Evolutionary conservation across 2,113 vertebrate genomes (phyloP).

Genomic region (Gasterosteus aculeatus): DNA sequence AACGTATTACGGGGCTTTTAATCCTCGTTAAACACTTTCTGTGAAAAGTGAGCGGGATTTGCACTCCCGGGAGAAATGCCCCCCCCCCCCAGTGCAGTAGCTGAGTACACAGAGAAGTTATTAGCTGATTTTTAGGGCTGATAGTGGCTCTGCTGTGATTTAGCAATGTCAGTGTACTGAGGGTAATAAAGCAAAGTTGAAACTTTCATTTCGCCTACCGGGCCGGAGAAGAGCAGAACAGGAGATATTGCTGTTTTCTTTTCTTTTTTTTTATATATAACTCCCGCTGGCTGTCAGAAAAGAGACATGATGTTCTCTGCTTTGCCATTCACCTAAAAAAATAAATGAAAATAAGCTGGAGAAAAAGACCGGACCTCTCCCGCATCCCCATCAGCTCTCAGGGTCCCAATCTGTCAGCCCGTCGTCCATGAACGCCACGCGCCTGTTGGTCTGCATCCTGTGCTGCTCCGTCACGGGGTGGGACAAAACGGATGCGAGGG

Average conservation of each 20-base stretch:
- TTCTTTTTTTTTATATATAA: conserved; percentile 12
- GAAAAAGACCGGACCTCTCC: neutral
- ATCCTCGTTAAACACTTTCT: conserved; percentile 42
- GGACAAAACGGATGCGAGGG: conserved; percentile 59
- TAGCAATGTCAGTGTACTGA: conserved; percentile 29
- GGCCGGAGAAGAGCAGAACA: conserved; percentile 22
- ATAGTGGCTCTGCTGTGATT: conserved; percentile 58
- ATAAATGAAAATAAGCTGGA: conserved; percentile 44
- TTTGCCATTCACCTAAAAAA: conserved; percentile 14
- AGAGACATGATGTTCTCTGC: conserved; percentile 12
- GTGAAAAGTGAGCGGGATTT: conserved; percentile 41
- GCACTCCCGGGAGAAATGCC: conserved; percentile 24
- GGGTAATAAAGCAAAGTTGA: conserved; percentile 56
- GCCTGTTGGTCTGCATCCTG: conserved; percentile 83
- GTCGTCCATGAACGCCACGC: conserved; percentile 90
- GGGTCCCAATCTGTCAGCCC: conserved; percentile 81
- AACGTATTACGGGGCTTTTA: conserved; percentile 9
- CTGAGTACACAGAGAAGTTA: conserved; percentile 50
- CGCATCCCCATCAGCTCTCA: conserved; percentile 62
- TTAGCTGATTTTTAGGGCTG: conserved; percentile 57
- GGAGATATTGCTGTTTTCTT: conserved; percentile 35
- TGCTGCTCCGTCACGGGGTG: conserved; percentile 61
- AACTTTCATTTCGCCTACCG: conserved; percentile 44
- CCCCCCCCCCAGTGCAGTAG: conserved; percentile 3
- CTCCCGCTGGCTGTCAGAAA: conserved; percentile 18